phyloP scores from a whole-genome alignment of 2,797 vertebrate genomes.

The Chloroceryle amazona region DNA sequence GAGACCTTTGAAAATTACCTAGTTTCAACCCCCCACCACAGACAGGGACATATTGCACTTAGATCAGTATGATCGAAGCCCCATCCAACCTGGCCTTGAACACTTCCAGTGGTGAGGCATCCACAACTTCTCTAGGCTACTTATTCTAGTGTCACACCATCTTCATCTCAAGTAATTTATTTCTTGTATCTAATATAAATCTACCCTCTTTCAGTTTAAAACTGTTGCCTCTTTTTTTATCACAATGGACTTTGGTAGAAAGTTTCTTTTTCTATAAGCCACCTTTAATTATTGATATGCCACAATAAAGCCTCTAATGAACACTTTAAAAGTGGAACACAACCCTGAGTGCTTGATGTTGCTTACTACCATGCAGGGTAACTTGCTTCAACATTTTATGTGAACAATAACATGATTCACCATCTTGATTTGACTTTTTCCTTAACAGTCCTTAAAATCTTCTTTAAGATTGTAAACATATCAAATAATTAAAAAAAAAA shows the following conservation, averaged over 20 bases:
- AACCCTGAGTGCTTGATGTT: rapidly evolving
- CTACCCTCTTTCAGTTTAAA: too few relatives aligned
- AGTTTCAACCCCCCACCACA: neutral
- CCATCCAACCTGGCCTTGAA: neutral
- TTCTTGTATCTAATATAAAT: too few relatives aligned
- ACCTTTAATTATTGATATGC: neutral
- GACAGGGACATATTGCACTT: neutral
- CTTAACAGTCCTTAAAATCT: neutral
- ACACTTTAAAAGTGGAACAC: neutral
- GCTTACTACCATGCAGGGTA: neutral
- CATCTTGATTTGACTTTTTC: neutral
- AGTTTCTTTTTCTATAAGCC: neutral
- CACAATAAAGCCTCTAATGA: neutral
- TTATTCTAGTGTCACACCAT: too few relatives aligned
- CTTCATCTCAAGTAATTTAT: too few relatives aligned
- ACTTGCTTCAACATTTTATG: neutral
- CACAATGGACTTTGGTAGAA: neutral
- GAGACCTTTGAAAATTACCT: neutral
- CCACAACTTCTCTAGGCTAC: too few relatives aligned
- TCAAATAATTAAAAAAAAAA: too few relatives aligned
- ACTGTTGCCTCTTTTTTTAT: too few relatives aligned
- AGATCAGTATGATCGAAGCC: neutral
- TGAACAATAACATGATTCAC: neutral
- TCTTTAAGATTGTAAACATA: neutral
- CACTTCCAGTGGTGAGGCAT: neutral